Evolutionary conservation across 2,113 vertebrate species (phyloP).

Genomic region (Gobiocypris rarus): DNA sequence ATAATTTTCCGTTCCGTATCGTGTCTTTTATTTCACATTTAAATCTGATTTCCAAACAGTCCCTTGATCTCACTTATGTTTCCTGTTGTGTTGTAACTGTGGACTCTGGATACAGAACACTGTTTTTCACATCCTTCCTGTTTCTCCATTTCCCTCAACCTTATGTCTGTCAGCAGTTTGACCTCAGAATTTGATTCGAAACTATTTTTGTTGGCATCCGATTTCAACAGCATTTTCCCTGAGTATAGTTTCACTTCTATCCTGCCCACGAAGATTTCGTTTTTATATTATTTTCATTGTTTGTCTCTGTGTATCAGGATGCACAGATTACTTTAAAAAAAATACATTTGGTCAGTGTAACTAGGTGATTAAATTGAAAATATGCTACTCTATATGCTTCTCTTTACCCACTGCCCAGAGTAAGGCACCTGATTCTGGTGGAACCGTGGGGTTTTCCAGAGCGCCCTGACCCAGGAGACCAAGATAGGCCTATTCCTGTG

Average conservation of each 20-base stretch:
- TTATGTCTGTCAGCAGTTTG: not conserved
- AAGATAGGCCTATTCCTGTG: slow-evolving; percentile 87
- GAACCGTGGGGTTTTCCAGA: slow-evolving; percentile 97
- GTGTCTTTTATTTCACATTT: not conserved
- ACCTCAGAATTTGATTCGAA: not conserved
- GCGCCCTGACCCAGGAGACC: slow-evolving; percentile 78
- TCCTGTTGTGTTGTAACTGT: not conserved
- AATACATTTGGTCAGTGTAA: not conserved
- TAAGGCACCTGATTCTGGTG: slow-evolving; percentile 91
- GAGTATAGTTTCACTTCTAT: not conserved
- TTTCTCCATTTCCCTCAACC: not conserved
- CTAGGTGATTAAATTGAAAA: not conserved
- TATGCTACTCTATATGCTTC: not conserved
- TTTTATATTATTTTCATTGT: not conserved
- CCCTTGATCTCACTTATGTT: not conserved
- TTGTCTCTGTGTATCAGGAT: no score
- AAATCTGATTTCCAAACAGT: not conserved
- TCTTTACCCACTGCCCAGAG: slow-evolving; percentile 69
- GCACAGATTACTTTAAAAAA: not conserved
- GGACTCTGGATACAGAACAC: not conserved
- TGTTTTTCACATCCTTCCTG: not conserved
- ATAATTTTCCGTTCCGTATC: not conserved
- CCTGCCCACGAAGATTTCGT: not conserved
- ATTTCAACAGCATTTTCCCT: slow-evolving; percentile 2
- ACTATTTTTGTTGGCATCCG: slow-evolving; percentile 2